These are phyloP conservation scores for Urophycis tenuis DNA, from an alignment of 2,797 vertebrate species.

Conservation along the genomic window DNA sequence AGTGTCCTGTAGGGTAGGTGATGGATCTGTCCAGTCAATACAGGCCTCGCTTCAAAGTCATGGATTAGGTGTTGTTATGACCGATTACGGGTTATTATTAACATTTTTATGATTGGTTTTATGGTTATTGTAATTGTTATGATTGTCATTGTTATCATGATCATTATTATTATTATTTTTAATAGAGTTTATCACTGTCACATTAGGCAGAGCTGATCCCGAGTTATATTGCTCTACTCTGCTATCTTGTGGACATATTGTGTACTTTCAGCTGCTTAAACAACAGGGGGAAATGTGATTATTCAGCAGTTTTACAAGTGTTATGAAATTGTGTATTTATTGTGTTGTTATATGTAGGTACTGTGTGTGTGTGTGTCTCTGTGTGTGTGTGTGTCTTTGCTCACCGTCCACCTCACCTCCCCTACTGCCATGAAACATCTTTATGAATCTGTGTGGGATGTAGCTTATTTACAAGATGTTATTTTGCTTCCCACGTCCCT, in stretches of 20 bases:
- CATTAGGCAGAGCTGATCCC: neutral
- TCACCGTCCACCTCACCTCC: neutral
- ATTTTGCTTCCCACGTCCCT: neutral
- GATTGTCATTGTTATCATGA: too few relatives aligned
- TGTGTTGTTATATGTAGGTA: neutral
- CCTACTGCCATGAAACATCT: conserved; percentile 22
- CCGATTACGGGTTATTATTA: neutral
- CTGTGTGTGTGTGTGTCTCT: neutral
- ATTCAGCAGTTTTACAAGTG: neutral
- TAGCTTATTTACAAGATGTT: conserved; percentile 29
- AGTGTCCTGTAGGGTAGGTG: neutral
- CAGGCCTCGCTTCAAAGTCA: neutral
- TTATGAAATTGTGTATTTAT: neutral
- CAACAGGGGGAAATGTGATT: conserved; percentile 18
- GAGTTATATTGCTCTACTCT: conserved; percentile 18
- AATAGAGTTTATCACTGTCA: neutral
- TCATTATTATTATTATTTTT: too few relatives aligned
- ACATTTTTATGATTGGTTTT: too few relatives aligned
- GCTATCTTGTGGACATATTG: conserved; percentile 43
- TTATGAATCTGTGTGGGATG: conserved; percentile 19
- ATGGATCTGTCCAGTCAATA: neutral
- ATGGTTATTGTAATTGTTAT: too few relatives aligned
- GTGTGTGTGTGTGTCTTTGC: neutral
- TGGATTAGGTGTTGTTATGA: neutral
- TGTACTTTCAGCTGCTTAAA: neutral